These are phyloP conservation scores for Machaerirhynchus nigripectus DNA, from an alignment of 2,113 vertebrate species.

Conservation along the genomic window DNA sequence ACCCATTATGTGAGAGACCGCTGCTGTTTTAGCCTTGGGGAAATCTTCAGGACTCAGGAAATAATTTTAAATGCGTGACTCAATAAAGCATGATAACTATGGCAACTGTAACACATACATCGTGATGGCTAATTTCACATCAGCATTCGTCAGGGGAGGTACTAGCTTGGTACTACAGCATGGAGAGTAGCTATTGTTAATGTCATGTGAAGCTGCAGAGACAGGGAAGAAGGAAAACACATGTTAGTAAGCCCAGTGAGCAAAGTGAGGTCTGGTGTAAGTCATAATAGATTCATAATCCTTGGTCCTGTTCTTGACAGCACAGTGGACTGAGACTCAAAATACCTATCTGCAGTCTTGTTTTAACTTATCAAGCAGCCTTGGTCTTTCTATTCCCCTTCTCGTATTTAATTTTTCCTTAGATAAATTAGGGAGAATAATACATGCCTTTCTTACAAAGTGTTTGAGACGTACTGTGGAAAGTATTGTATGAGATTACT, in stretches of 20 bases:
- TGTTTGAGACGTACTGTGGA: background rate
- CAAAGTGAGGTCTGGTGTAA: background rate
- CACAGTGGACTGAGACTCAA: background rate
- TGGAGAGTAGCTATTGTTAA: background rate
- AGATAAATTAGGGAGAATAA: background rate
- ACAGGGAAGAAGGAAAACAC: background rate
- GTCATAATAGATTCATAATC: background rate
- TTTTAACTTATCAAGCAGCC: background rate
- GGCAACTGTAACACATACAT: constrained; percentile 1
- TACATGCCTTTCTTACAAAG: background rate
- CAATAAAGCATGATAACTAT: constrained; percentile 44
- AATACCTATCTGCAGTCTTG: background rate
- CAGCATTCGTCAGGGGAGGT: background rate
- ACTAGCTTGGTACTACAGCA: background rate
- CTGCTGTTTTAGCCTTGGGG: constrained; percentile 61
- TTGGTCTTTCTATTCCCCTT: background rate
- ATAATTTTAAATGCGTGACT: constrained; percentile 52
- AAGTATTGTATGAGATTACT: background rate
- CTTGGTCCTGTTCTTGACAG: background rate
- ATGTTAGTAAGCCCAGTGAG: background rate
- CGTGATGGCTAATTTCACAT: constrained; percentile 2
- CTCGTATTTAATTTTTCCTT: background rate
- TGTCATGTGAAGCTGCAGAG: background rate
- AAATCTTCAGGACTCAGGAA: constrained; percentile 60
- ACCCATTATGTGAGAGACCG: constrained; percentile 44